These are phyloP conservation scores for Acronicta aceris DNA, from an alignment of 2,888 invertebrate genomes.

Conservation along the genomic window DNA sequence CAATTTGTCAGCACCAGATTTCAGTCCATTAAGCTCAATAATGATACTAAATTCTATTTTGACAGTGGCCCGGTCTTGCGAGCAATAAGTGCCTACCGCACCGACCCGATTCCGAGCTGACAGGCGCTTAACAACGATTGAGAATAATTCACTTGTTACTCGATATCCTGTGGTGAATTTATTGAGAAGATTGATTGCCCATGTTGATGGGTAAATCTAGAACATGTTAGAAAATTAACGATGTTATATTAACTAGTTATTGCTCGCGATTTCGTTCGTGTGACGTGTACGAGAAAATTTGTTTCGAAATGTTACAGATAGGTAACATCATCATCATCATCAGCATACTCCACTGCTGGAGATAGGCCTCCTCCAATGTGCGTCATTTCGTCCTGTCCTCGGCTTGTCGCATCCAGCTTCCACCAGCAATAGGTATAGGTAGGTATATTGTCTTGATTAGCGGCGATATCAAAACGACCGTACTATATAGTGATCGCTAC, in stretches of 20 bases:
- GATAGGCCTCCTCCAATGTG: too few relatives aligned
- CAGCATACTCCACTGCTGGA: too few relatives aligned
- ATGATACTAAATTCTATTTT: constrained; percentile 49
- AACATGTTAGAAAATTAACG: background rate
- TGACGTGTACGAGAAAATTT: too few relatives aligned
- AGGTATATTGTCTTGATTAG: too few relatives aligned
- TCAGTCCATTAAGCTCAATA: constrained; percentile 37
- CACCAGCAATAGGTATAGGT: too few relatives aligned
- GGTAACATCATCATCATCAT: too few relatives aligned
- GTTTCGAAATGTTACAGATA: too few relatives aligned
- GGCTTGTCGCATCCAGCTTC: too few relatives aligned
- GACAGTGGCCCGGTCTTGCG: constrained; percentile 34
- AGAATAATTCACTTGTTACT: constrained; percentile 47
- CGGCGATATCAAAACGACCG: too few relatives aligned
- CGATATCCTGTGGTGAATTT: constrained; percentile 24
- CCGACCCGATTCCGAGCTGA: constrained; percentile 37
- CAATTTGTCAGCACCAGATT: constrained; percentile 36
- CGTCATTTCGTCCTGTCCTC: too few relatives aligned
- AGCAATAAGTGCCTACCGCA: constrained; percentile 37
- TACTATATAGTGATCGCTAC: too few relatives aligned
- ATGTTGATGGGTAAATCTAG: constrained; percentile 11
- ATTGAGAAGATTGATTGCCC: constrained; percentile 20
- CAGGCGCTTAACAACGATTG: constrained; percentile 48
- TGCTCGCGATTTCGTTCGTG: too few relatives aligned
- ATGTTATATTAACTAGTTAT: background rate